These are phyloP conservation scores for Danio rerio DNA, from an alignment of 2,113 vertebrate genomes.

Conservation along the genomic window DNA sequence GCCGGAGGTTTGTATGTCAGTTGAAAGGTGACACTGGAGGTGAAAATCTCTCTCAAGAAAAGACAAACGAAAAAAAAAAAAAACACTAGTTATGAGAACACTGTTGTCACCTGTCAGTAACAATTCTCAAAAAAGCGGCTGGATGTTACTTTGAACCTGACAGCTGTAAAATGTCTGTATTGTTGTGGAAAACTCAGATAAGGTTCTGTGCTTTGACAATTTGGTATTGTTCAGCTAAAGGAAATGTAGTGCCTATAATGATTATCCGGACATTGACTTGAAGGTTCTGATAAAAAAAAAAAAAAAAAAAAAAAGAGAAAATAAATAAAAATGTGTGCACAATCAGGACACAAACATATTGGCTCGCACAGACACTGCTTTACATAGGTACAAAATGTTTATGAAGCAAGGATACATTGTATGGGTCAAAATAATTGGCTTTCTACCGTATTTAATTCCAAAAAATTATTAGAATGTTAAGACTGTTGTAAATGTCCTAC, in stretches of 20 bases:
- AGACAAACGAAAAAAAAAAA: conserved; percentile 52
- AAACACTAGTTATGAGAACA: conserved; percentile 49
- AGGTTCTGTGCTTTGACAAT: background rate
- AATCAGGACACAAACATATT: background rate
- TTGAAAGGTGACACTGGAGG: conserved; percentile 69
- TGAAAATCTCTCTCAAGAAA: conserved; percentile 63
- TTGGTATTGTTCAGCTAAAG: background rate
- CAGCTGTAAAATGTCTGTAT: conserved; percentile 57
- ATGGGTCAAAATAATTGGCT: too few species aligned
- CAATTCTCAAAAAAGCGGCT: conserved; percentile 37
- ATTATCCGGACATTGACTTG: background rate
- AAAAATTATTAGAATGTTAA: too few species aligned
- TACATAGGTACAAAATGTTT: background rate
- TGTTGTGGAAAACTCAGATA: conserved; percentile 25
- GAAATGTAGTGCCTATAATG: background rate
- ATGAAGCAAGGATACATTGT: too few species aligned
- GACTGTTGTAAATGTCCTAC: too few species aligned
- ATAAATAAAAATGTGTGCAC: background rate
- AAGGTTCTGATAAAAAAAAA: background rate
- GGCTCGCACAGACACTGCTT: background rate
- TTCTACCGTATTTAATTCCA: too few species aligned
- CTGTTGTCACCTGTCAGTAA: conserved; percentile 57
- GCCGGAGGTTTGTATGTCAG: conserved; percentile 56
- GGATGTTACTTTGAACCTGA: conserved; percentile 59
- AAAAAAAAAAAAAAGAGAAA: too few species aligned